These are phyloP conservation scores for Lethenteron camtschaticum DNA, from an alignment of 2,113 vertebrate genomes.

Conservation along the genomic window DNA sequence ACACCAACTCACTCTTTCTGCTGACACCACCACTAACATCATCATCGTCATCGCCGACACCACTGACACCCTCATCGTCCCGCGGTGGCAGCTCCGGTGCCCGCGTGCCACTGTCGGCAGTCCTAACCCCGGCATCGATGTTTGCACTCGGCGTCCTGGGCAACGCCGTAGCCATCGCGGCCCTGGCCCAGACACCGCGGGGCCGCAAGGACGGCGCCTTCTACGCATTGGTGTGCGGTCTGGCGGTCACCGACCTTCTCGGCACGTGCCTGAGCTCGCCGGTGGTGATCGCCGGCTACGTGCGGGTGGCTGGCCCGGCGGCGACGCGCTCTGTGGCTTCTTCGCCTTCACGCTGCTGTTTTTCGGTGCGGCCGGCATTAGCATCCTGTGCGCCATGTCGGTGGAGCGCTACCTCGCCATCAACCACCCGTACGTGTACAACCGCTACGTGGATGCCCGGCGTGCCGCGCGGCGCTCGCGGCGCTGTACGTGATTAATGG, in stretches of 20 bases:
- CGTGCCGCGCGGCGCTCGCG: conserved; percentile 36
- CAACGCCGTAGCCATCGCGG: conserved; percentile 35
- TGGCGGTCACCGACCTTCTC: conserved; percentile 39
- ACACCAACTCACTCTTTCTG: too few relatives aligned
- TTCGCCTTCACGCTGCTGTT: conserved; percentile 48
- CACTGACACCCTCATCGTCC: too few relatives aligned
- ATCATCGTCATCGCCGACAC: too few relatives aligned
- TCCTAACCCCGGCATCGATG: conserved; percentile 29
- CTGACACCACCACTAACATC: too few relatives aligned
- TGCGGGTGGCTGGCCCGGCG: conserved; percentile 30
- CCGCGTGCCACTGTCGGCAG: not conserved
- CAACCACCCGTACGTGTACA: conserved; percentile 39
- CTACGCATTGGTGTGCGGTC: conserved; percentile 37
- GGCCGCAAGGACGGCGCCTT: conserved; percentile 39
- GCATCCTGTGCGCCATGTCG: conserved; percentile 39
- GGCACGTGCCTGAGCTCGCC: conserved; percentile 42
- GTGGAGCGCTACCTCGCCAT: conserved; percentile 40
- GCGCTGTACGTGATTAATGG: conserved; percentile 47
- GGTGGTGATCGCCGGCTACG: conserved; percentile 37
- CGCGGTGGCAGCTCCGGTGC: too few relatives aligned
- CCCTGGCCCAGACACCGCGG: conserved; percentile 31
- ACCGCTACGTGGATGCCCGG: conserved; percentile 25
- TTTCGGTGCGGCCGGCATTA: conserved; percentile 37
- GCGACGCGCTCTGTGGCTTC: conserved; percentile 30
- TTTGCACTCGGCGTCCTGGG: conserved; percentile 34